A percentile compares a stretch with the other conserved stretches of the same genome.
phyloP scores from a whole-genome alignment of 2,888 invertebrate genomes.

The Dichetophora obliterata region DNA sequence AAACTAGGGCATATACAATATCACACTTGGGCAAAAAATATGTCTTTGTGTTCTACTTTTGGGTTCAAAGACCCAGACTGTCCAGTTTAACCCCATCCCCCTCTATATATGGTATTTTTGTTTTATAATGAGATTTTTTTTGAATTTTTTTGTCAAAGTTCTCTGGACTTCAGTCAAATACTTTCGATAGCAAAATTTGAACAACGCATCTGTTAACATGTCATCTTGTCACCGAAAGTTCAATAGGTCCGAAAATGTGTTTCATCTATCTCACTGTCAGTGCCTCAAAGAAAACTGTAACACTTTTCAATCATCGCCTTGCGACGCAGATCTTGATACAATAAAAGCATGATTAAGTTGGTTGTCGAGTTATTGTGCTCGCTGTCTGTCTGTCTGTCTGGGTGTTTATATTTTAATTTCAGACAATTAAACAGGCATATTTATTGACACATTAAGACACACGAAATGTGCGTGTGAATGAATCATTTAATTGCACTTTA shows the following conservation, averaged over 20 bases:
- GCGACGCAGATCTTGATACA: background rate
- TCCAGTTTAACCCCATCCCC: too few relatives aligned
- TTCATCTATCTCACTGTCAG: background rate
- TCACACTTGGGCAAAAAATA: too few relatives aligned
- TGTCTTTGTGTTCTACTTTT: too few relatives aligned
- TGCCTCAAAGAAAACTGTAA: background rate
- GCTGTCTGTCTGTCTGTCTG: background rate
- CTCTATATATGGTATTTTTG: too few relatives aligned
- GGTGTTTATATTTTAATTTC: background rate
- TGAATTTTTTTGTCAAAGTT: too few relatives aligned
- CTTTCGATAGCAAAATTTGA: too few relatives aligned
- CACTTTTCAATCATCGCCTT: background rate
- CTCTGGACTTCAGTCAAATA: too few relatives aligned
- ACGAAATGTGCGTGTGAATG: constrained; percentile 17
- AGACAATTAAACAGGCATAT: constrained; percentile 20
- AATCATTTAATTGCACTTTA: constrained; percentile 31
- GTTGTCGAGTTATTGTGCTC: background rate
- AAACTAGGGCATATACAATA: too few relatives aligned
- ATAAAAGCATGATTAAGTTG: background rate
- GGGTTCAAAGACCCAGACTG: too few relatives aligned
- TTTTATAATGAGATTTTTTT: too few relatives aligned
- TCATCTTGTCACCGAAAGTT: background rate
- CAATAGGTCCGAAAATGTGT: background rate
- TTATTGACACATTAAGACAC: background rate
- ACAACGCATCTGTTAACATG: background rate